Evolutionary conservation across 2,888 invertebrate species (phyloP), one percentile per base, ranked within the genome.

Genomic region (Papilio elwesi): DNA sequence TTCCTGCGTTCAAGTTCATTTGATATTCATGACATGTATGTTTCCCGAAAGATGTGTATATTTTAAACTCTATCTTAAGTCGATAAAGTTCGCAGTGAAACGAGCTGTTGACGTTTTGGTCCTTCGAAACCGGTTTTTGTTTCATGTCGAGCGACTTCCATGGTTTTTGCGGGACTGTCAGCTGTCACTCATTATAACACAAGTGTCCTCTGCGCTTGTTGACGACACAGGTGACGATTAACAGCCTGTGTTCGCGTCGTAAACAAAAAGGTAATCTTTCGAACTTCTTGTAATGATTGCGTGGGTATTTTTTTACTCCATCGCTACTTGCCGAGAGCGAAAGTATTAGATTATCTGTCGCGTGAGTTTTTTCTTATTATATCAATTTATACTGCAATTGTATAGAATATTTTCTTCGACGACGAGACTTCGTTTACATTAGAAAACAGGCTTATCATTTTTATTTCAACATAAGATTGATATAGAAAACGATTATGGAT

Each of bases 131-230:
- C 76, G 77, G 77, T 79, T 78, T 77, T 74, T 71, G 74, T 77
- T 75, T 71, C 70, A 74, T 71, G 66, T 55, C 48, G 49, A 15
- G 65, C 68, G 68, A 51, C 73, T 65, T 62, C 72, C 63, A 55
- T 67, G 75, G 75, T 78, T 78, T 78, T 79, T 77, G 71, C 49
- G 62, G 38, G 62, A 74, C 65, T 73, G 74, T 79, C 79, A 79
- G 76, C 77, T 80, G 79, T 76, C 78, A 78, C 72, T 79, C 79
- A 79, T 76, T 77, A 74, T 71, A 75, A 74, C 69, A 76, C 71
- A 71, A 77, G 73, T 64, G 64, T 47, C 49, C 68, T 38, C 49
- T 49, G n/a, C 48, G 48, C 63, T 63, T 68, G 72, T 68, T 68
- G 43, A 15, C 55, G 10, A 36, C 68, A 64, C 55, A 68, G 64